Evolutionary conservation across 2,888 invertebrate genomes (phyloP).

Genomic region (Crematogaster levior): DNA sequence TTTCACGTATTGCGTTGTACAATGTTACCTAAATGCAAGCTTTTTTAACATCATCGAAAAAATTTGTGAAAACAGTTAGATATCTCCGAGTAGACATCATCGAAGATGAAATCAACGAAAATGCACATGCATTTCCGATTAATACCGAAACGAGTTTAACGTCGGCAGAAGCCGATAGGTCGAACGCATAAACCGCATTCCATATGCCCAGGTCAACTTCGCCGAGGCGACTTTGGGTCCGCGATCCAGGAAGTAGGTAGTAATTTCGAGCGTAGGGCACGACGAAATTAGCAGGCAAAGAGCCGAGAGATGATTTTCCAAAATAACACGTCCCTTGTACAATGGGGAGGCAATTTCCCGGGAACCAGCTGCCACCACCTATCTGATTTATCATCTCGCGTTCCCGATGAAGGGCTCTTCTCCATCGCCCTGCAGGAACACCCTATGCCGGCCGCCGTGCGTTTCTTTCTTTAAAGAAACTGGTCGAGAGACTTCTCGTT

Average conservation of each 20-base stretch:
- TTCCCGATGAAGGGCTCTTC: conserved; percentile 57
- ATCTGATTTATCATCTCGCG: conserved; percentile 83
- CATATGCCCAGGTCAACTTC: conserved; percentile 73
- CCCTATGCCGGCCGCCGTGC: conserved; percentile 29
- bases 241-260: conserved; percentile 80
- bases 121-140: conserved; percentile 56
- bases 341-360: conserved; percentile 81
- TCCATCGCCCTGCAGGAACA: conserved; percentile 41
- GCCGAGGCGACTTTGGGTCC: conserved; percentile 65
- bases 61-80: background rate
- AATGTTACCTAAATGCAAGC: background rate
- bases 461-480: conserved; percentile 33
- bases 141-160: conserved; percentile 40
- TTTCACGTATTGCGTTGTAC: background rate
- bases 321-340: conserved; percentile 80
- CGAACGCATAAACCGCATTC: conserved; percentile 73
- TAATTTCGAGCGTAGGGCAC: conserved; percentile 79
- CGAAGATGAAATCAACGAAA: conserved; percentile 20
- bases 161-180: conserved; percentile 63
- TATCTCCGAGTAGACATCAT: background rate
- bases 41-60: background rate
- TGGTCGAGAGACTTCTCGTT: conserved; percentile 43
- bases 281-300: conserved; percentile 83
- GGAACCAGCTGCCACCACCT: conserved; percentile 83
- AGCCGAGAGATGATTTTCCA: conserved; percentile 84